phyloP scores from a whole-genome alignment of 1,140 invertebrate species.

The Macrostomum lignano region DNA sequence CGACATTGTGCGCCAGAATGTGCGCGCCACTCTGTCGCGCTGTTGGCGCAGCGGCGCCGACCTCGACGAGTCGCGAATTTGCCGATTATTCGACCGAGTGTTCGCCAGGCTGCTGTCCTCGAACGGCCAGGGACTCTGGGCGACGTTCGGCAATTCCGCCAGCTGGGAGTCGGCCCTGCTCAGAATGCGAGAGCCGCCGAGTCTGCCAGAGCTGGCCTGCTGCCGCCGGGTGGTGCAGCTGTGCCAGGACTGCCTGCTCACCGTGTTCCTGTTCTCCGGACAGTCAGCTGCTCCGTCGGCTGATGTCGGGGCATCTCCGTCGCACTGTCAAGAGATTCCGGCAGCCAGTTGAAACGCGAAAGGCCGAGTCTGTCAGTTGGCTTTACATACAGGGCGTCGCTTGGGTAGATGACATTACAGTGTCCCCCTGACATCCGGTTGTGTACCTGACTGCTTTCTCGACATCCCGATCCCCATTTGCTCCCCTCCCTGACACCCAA shows the following conservation, averaged over 20 bases:
- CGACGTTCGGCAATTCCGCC: too few relatives aligned
- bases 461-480: too few relatives aligned
- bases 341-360: too few relatives aligned
- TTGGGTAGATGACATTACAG: too few relatives aligned
- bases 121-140: conserved; percentile 26
- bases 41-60: conserved; percentile 14
- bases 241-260: conserved; percentile 24
- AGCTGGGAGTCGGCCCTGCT: conserved; percentile 26
- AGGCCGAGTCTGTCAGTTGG: too few relatives aligned
- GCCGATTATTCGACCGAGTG: conserved; percentile 20
- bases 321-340: too few relatives aligned
- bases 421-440: too few relatives aligned
- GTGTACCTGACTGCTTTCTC: too few relatives aligned
- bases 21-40: conserved; percentile 17
- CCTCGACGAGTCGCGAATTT: conserved; percentile 17
- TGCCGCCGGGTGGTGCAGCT: conserved; percentile 23
- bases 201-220: conserved; percentile 17
- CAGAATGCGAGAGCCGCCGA: conserved; percentile 18
- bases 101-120: conserved; percentile 25
- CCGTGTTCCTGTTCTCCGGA: conserved; percentile 26
- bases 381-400: too few relatives aligned
- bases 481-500: too few relatives aligned
- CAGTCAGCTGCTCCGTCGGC: too few relatives aligned
- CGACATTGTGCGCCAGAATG: conserved; percentile 24
- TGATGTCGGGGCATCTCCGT: too few relatives aligned